Conservation (phyloP, 2,888 invertebrate species). For the Boloria selene region DNA sequence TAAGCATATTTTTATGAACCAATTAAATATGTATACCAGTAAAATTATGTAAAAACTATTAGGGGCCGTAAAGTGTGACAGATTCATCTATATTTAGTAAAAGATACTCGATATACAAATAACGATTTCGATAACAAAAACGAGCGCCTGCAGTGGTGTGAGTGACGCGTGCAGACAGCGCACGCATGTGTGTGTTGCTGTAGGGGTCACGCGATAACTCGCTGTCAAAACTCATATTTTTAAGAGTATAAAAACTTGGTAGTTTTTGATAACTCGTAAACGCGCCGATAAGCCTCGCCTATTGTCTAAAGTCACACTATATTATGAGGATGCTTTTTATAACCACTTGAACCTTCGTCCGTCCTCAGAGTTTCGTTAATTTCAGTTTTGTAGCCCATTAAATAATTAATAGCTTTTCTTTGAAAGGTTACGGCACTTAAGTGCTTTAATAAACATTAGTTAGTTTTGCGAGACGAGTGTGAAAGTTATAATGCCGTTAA, state of each 20-base stretch:
- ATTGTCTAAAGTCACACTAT: conserved; percentile 25
- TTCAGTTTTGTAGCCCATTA: conserved; percentile 55
- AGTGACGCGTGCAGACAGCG: conserved; percentile 29
- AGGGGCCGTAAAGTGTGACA: conserved; percentile 5
- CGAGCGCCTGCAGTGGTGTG: conserved; percentile 32
- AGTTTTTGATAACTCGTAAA: conserved; percentile 22
- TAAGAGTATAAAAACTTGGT: conserved; percentile 14
- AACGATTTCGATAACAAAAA: conserved; percentile 19
- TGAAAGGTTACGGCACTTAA: conserved; percentile 44
- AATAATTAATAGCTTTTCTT: conserved; percentile 61
- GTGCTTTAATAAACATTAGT: conserved; percentile 25
- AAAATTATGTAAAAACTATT: not conserved
- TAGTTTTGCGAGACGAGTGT: conserved; percentile 22
- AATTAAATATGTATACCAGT: no score
- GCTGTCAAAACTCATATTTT: conserved; percentile 34
- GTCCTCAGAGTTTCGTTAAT: conserved; percentile 54
- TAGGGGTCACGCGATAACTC: conserved; percentile 60
- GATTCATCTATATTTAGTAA: conserved; percentile 19
- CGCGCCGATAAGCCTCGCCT: conserved; percentile 17
- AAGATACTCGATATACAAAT: conserved; percentile 16
- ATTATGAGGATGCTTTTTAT: conserved; percentile 41
- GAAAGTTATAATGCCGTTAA: conserved; percentile 13
- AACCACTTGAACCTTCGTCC: conserved; percentile 63
- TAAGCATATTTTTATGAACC: no score
- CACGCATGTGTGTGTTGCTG: conserved; percentile 24